These are phyloP conservation scores for Melanogrammus aeglefinus DNA, from an alignment of 2,797 vertebrate species.

Conservation along the genomic window DNA sequence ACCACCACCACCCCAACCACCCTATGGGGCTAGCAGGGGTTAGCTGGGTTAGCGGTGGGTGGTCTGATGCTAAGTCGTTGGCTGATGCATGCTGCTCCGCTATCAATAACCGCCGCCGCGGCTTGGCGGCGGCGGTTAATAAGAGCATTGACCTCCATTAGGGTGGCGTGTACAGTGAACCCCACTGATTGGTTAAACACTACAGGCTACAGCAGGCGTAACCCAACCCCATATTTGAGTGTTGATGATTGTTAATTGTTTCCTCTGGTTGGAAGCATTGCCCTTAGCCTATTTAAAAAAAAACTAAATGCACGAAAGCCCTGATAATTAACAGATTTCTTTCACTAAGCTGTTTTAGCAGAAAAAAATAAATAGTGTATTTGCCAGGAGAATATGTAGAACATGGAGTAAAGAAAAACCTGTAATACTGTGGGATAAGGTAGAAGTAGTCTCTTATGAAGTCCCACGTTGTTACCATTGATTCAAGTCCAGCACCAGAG, in stretches of 20 bases:
- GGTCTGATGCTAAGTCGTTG: constrained; percentile 59
- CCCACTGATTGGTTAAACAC: constrained; percentile 37
- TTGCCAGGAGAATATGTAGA: too few relatives aligned
- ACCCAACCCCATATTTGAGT: not conserved
- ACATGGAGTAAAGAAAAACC: too few relatives aligned
- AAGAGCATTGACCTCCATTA: constrained; percentile 49
- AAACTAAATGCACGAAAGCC: not conserved
- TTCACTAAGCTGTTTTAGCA: not conserved
- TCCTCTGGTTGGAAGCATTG: constrained; percentile 15
- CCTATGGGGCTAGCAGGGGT: constrained; percentile 10
- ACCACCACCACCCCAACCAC: constrained; percentile 11
- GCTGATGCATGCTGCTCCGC: constrained; percentile 34
- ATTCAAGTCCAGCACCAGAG: not conserved
- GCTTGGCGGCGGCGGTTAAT: not conserved
- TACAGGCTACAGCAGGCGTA: constrained; percentile 22
- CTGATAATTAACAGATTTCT: not conserved
- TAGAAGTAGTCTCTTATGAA: too few relatives aligned
- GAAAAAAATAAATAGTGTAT: not conserved
- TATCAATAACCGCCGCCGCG: constrained; percentile 45
- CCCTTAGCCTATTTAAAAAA: constrained; percentile 12
- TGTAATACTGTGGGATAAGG: too few relatives aligned
- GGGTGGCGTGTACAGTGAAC: constrained; percentile 45
- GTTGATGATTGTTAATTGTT: constrained; percentile 9
- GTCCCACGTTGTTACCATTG: too few relatives aligned
- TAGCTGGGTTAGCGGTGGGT: not conserved